These are phyloP conservation scores for Drosophila albomicans DNA, from an alignment of 1,140 invertebrate genomes.

Conservation along the genomic window DNA sequence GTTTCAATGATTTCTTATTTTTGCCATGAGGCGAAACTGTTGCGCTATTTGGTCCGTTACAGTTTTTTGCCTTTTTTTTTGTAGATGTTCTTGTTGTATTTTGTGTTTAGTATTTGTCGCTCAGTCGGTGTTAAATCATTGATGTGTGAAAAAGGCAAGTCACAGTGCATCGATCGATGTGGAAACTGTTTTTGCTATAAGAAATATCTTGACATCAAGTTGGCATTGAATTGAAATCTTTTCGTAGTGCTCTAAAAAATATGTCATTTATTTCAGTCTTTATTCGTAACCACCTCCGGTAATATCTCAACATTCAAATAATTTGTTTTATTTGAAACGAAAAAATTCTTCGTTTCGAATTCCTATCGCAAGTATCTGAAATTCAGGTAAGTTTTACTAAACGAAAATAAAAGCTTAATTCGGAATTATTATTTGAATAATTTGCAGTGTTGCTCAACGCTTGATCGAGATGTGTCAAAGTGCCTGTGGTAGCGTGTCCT, in stretches of 20 bases:
- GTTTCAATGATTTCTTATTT: conserved; percentile 83
- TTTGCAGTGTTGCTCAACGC: neutral
- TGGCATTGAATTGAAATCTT: conserved; percentile 34
- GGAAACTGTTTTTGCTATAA: conserved; percentile 5
- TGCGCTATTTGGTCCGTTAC: conserved; percentile 73
- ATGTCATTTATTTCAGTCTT: conserved; percentile 26
- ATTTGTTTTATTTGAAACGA: conserved; percentile 17
- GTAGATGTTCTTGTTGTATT: neutral
- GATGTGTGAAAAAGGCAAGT: conserved; percentile 73
- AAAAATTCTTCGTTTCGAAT: conserved; percentile 48
- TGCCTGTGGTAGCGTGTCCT: conserved; percentile 65
- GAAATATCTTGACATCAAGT: conserved; percentile 36
- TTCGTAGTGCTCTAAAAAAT: neutral
- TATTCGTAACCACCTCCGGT: conserved; percentile 21
- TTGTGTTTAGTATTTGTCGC: conserved; percentile 57
- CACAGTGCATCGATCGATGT: conserved; percentile 58
- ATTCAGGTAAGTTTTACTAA: neutral
- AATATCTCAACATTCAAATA: conserved; percentile 11
- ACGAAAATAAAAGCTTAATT: neutral
- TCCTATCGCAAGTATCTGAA: conserved; percentile 21
- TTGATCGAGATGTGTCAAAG: conserved; percentile 35
- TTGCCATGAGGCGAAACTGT: conserved; percentile 73
- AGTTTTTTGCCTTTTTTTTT: conserved; percentile 38
- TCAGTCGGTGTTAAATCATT: conserved; percentile 70
- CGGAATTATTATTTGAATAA: neutral